Base-by-base conservation (phyloP, 2,113 vertebrate species). In the Geococcyx californianus region DNA sequence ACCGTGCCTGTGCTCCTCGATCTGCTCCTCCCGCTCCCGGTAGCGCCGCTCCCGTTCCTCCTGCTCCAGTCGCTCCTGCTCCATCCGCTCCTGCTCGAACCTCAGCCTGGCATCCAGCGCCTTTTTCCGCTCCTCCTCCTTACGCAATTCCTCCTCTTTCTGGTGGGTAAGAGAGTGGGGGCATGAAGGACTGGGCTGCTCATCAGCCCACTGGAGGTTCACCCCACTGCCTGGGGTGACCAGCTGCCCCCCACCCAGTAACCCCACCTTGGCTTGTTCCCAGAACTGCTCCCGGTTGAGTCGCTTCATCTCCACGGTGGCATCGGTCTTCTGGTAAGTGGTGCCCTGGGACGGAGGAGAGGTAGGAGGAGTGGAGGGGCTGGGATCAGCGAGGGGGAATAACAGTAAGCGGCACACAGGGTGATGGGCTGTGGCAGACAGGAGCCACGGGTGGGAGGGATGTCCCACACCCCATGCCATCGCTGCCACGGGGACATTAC, bases 211-310 rank as follows among this genome's bases (percentile, higher is more conserved):
- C 12, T 15, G 7, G 40, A 1, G 1, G 64, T 60, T 42, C 14
- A 24, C 31, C 52, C 29, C 1, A 0, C 13, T 75, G 11, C 23
- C 33, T 5, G 5, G 5, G 24, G 11, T 58, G 56, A 14, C 14
- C 0, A 1, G 49, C 49, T 21, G 19, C 9, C 17, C 29, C 5
- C 36, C 25, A 18, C 29, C 33, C 6, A 2, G 0, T 26, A 45
- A 45, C 25, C 94, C 64, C 94, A 99, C 99, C 99, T 99, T 99
- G 95, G 99, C 99, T 95, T 99, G 98, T 77, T 99, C 99, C 99
- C 99, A 99, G 90, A 99, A 99, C 91, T 99, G 99, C 98, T 99
- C 99, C 59, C 99, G 98, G 97, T 99, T 99, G 97, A 99, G 98
- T 77, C 99, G 98, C 97, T 99, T 99, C 99, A 99, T 99, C 96